phyloP scores from a whole-genome alignment of 2,113 vertebrate genomes.

The Mola mola region DNA sequence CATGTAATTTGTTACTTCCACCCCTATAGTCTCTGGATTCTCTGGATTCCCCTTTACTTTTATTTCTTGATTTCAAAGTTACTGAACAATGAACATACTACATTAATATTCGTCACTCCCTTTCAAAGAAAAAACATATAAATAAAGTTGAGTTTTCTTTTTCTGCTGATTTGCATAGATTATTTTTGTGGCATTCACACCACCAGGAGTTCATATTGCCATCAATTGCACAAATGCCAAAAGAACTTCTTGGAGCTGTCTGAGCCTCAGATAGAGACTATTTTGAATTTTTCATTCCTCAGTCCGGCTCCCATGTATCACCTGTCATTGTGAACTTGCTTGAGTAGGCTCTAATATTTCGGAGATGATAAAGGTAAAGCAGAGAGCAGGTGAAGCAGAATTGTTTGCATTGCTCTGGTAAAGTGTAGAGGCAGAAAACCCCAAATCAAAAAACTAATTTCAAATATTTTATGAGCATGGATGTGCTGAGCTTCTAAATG shows the following conservation, averaged over 20 bases:
- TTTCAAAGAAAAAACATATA: no score
- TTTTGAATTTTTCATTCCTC: slow-evolving; percentile 7
- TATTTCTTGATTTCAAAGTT: no score
- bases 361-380: background rate
- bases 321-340: slow-evolving; percentile 10
- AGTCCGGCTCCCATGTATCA: background rate
- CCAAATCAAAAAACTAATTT: slow-evolving; percentile 14
- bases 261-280: background rate
- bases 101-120: no score
- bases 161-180: no score
- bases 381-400: background rate
- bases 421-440: slow-evolving; percentile 8
- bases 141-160: no score
- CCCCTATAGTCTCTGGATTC: no score
- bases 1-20: no score
- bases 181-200: background rate
- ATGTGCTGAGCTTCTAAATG: slow-evolving; percentile 16
- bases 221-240: background rate
- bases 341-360: slow-evolving; percentile 11
- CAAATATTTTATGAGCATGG: slow-evolving; percentile 49
- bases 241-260: background rate
- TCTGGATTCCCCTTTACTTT: no score
- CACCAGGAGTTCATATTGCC: no score
- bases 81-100: no score
- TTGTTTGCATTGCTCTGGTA: slow-evolving; percentile 11